Base-by-base conservation (phyloP, 2,113 vertebrate genomes). In the Lathamus discolor region DNA sequence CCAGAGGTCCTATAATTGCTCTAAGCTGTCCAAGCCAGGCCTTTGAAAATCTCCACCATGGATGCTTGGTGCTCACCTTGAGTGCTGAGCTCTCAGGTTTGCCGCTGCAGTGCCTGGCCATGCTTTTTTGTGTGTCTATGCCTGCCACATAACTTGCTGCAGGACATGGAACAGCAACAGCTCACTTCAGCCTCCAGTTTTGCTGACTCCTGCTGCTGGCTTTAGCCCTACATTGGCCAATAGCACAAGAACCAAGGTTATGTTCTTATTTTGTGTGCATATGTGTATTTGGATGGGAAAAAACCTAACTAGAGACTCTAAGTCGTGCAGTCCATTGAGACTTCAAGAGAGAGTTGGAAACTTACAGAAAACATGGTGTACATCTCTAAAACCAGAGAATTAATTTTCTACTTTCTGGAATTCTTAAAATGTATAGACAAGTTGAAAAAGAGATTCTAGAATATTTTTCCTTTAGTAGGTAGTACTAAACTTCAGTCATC, bases 81-180 rank as follows among this genome's bases (percentile, higher is more conserved):
- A 54, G 31, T 29, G n/a, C 63, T 35, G 43, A 79, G 54, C 48
- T 82, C 17, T 6, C 27, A 17, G 18, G 59, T 24, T 20, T 19
- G 27, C 35, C 1, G 1, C n/a, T 46, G 70, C 0, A 2, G 18
- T 51, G 20, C 13, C 46, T 4, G 3, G 15, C 35, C 20, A 11
- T 35, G 22, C 10, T 81, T 70, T 46, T 44, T 25, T 43, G 13
- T 49, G 31, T 55, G n/a, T 51, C 22, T 23, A 46, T 72, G n/a
- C 54, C 39, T 80, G 39, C 27, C 11, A 3, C 16, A 8, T 83
- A 11, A 11, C 37, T 74, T 25, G 1, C 25, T 48, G 52, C n/a
- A 63, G 55, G n/a, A 10, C 2, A 2, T 0, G 51, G 41, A 72
- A 33, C 31, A 63, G 37, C 43, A 75, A 61, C 70, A 72, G 29